Conservation (phyloP, 2,888 invertebrate genomes). For the Agriopis marginaria region DNA sequence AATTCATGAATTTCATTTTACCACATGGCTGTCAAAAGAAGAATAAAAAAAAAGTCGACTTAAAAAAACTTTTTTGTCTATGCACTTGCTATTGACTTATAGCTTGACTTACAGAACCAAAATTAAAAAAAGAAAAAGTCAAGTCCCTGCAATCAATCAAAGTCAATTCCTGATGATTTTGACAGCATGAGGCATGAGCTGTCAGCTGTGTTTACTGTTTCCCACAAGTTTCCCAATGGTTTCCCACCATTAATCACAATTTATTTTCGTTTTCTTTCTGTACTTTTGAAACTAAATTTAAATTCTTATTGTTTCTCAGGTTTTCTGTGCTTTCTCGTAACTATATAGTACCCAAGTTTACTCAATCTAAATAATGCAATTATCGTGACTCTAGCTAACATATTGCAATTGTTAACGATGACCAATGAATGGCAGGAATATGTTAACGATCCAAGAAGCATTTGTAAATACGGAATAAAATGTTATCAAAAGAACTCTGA, state of each 20-base stretch:
- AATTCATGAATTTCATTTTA: constrained; percentile 45
- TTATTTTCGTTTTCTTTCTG: too few species aligned
- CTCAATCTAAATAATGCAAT: background rate
- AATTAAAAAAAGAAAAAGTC: too few species aligned
- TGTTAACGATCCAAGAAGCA: constrained; percentile 77
- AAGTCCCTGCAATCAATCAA: background rate
- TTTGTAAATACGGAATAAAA: constrained; percentile 92
- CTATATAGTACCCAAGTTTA: too few species aligned
- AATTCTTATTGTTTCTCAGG: too few species aligned
- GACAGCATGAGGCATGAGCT: too few species aligned
- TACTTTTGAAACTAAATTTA: too few species aligned
- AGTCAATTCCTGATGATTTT: background rate
- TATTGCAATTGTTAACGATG: constrained; percentile 55
- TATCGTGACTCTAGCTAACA: background rate
- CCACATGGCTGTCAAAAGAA: constrained; percentile 18
- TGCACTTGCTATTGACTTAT: background rate
- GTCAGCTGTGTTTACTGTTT: too few species aligned
- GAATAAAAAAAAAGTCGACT: background rate
- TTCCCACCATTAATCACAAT: too few species aligned
- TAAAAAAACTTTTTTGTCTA: background rate
- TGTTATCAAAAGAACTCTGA: constrained; percentile 94
- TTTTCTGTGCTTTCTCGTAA: too few species aligned
- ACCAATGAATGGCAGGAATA: constrained; percentile 72
- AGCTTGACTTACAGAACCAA: too few species aligned
- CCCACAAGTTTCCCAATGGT: too few species aligned